Evolutionary conservation across 1,140 invertebrate genomes (phyloP).

Genomic region (Drosophila albomicans): DNA sequence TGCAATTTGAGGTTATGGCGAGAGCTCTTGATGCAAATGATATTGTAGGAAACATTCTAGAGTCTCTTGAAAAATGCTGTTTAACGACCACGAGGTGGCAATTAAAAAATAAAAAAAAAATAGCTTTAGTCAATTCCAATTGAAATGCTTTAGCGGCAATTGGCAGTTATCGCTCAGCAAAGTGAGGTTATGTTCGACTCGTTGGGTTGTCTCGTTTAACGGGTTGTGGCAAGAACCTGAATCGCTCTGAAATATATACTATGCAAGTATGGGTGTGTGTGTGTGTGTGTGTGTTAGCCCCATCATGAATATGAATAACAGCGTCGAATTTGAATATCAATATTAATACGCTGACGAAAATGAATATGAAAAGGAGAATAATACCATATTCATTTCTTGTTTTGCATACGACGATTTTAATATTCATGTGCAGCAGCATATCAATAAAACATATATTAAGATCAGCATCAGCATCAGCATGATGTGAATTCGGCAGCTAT

Average conservation of each 20-base stretch:
- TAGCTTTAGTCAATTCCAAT: not conserved
- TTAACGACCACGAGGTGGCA: conserved; percentile 25
- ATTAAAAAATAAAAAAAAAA: not conserved
- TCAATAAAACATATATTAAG: conserved; percentile 12
- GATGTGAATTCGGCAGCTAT: not conserved
- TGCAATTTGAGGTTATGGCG: not conserved
- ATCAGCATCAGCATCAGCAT: not conserved
- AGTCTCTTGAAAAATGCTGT: conserved; percentile 10
- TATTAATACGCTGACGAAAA: not conserved
- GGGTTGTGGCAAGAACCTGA: conserved; percentile 73
- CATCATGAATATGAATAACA: conserved; percentile 13
- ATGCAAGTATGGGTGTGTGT: not conserved
- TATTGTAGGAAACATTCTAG: conserved; percentile 15
- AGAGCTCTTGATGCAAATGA: not conserved
- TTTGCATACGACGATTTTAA: conserved; percentile 12
- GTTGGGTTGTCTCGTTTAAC: conserved; percentile 49
- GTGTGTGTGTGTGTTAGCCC: not conserved
- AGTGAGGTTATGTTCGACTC: conserved; percentile 35
- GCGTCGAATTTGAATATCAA: conserved; percentile 8
- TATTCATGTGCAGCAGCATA: conserved; percentile 4
- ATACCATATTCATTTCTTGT: not conserved
- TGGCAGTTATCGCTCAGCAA: conserved; percentile 11
- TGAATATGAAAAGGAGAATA: conserved; percentile 4
- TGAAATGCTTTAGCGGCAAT: conserved; percentile 7
- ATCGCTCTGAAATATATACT: conserved; percentile 37